Conservation (phyloP, 35 echinoderm and acorn worm genomes). For the Strongylocentrotus purpuratus region DNA sequence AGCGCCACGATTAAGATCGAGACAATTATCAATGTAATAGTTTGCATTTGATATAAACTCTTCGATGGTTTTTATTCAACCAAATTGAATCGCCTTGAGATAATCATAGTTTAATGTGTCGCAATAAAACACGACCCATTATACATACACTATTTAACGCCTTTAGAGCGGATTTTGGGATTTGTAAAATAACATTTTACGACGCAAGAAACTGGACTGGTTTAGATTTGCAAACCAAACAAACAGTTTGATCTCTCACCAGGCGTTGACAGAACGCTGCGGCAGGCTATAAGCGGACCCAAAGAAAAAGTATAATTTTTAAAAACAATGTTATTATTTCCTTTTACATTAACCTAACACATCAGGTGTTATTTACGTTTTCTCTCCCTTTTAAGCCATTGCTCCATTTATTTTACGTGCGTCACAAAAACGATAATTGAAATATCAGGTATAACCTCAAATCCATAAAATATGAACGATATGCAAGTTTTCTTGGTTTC, state of each 20-base stretch:
- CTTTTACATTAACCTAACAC: neutral
- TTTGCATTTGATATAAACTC: neutral
- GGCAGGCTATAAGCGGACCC: neutral
- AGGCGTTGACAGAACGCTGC: neutral
- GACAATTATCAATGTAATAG: neutral
- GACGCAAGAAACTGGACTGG: neutral
- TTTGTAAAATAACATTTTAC: neutral
- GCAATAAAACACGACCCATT: neutral
- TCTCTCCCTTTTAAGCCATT: neutral
- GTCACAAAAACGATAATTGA: neutral
- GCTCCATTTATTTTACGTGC: neutral
- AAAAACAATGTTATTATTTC: slow-evolving; percentile 14
- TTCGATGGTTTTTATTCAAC: neutral
- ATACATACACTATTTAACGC: neutral
- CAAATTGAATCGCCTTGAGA: neutral
- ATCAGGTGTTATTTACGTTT: neutral
- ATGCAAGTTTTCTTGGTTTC: neutral
- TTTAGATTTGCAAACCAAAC: neutral
- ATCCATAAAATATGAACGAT: neutral
- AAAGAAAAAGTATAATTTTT: neutral
- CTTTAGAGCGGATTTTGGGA: neutral
- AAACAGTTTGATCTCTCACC: neutral
- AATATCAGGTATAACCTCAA: neutral
- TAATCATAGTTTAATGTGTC: neutral
- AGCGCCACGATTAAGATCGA: neutral